These are phyloP conservation scores for Pseudopodoces humilis DNA, from an alignment of 2,113 vertebrate species.

Conservation along the genomic window DNA sequence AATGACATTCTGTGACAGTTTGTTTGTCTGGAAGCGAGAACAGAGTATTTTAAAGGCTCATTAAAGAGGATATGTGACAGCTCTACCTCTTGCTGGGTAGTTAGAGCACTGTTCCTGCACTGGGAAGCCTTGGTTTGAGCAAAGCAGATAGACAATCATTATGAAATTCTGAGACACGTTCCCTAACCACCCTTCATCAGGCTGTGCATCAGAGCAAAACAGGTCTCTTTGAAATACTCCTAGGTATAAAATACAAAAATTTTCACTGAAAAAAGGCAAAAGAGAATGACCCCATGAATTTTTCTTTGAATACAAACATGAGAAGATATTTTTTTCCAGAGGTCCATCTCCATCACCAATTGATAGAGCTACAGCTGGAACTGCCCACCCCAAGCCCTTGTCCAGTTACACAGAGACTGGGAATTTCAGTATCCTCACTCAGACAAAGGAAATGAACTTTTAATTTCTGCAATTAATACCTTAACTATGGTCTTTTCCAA, in stretches of 20 bases:
- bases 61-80: conserved; percentile 41
- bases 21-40: conserved; percentile 3
- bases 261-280: background rate
- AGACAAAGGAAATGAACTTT: background rate
- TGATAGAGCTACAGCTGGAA: background rate
- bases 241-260: background rate
- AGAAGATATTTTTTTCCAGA: background rate
- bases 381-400: background rate
- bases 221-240: background rate
- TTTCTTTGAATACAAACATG: background rate
- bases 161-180: conserved; percentile 7
- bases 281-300: background rate
- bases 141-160: background rate
- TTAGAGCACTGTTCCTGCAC: background rate
- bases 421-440: background rate
- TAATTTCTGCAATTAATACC: background rate
- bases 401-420: background rate
- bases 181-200: background rate
- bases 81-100: conserved; percentile 1
- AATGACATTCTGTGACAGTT: background rate
- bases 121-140: background rate
- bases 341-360: background rate
- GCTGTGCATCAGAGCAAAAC: conserved; percentile 1
- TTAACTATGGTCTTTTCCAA: background rate
- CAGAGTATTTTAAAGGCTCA: conserved; percentile 33